phyloP scores from a whole-genome alignment of 2,888 invertebrate species.

The Pollenia griseotomentosa region DNA sequence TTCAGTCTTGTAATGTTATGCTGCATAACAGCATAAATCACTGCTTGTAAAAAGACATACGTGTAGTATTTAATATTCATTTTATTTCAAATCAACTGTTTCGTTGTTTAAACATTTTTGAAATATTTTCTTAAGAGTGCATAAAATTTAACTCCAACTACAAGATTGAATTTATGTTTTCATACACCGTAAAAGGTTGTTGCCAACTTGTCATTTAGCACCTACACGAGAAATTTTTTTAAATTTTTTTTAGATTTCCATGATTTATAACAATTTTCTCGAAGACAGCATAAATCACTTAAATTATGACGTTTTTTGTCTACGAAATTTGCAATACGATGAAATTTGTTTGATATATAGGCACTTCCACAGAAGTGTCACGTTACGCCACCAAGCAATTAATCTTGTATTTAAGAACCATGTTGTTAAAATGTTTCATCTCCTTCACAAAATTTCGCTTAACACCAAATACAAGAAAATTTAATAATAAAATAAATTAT shows the following conservation, averaged over 20 bases:
- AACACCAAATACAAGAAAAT: too few relatives aligned
- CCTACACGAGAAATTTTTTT: slow-evolving; percentile 44
- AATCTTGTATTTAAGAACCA: too few relatives aligned
- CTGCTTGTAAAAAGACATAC: slow-evolving; percentile 19
- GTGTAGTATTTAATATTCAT: not conserved
- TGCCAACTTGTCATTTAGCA: slow-evolving; percentile 51
- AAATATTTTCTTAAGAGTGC: slow-evolving; percentile 28
- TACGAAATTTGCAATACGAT: not conserved
- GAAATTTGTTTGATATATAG: not conserved
- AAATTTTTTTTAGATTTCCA: not conserved
- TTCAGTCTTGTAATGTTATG: not conserved
- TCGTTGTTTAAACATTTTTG: not conserved
- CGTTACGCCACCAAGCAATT: too few relatives aligned
- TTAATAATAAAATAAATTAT: too few relatives aligned
- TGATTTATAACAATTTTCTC: slow-evolving; percentile 47
- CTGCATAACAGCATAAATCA: not conserved
- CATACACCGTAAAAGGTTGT: slow-evolving; percentile 43
- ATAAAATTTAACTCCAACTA: not conserved
- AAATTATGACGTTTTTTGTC: slow-evolving; percentile 53
- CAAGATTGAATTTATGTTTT: slow-evolving; percentile 3
- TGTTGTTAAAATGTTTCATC: too few relatives aligned
- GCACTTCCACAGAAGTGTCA: too few relatives aligned
- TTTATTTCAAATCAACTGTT: not conserved
- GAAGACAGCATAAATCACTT: slow-evolving; percentile 59
- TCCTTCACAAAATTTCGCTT: too few relatives aligned